A percentile compares a stretch with the other conserved stretches of the same genome.
Conservation (phyloP, 1,140 invertebrate genomes). For the Aphelinus atriplicis region DNA sequence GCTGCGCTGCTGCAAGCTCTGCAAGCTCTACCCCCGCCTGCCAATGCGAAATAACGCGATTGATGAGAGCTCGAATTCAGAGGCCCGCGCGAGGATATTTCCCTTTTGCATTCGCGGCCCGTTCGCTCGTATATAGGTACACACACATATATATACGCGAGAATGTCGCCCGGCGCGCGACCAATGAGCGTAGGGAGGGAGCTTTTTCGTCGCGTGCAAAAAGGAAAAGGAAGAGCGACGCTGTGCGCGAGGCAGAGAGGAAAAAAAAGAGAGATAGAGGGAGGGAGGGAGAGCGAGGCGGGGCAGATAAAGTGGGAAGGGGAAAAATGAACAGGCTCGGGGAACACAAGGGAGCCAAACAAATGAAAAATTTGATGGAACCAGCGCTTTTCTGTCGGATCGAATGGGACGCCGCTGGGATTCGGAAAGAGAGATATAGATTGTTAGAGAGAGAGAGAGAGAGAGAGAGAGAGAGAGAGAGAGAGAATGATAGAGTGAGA, state of each 20-base stretch:
- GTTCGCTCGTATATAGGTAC: not conserved
- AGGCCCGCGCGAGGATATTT: conserved; percentile 13
- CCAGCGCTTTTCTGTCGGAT: not conserved
- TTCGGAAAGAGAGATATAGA: no score
- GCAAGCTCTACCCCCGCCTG: no score
- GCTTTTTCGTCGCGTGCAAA: not conserved
- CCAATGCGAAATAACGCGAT: conserved; percentile 9
- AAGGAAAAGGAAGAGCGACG: not conserved
- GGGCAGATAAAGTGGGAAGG: not conserved
- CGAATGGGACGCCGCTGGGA: not conserved
- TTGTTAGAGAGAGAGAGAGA: no score
- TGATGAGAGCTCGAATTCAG: conserved; percentile 16
- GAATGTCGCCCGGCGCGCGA: not conserved
- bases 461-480: no score
- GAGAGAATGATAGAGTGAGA: not conserved
- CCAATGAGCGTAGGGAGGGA: not conserved
- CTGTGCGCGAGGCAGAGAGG: not conserved
- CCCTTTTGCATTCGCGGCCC: conserved; percentile 27
- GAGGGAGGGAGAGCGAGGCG: not conserved
- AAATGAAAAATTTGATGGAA: conserved; percentile 27
- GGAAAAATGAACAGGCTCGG: not conserved
- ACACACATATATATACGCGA: not conserved
- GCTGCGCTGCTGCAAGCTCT: no score
- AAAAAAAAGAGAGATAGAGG: conserved; percentile 3
- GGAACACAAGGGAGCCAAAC: conserved; percentile 12